Percentiles rank a stretch among this genome's conserved stretches.
Evolutionary conservation across 2,888 invertebrate species (phyloP).

Genomic region (Pediacus dermestoides): DNA sequence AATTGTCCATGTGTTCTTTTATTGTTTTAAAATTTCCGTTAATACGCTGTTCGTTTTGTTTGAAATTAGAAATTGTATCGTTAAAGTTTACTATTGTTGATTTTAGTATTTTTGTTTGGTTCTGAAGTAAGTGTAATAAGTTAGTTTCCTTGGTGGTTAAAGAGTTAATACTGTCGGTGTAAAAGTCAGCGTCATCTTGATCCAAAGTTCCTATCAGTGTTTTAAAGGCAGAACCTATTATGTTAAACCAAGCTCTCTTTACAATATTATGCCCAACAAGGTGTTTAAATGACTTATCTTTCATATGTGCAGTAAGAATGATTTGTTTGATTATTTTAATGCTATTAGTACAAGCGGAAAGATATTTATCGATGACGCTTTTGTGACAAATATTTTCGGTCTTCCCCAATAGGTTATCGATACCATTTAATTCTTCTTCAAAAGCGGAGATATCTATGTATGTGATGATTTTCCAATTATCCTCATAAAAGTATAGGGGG

Average conservation of each 20-base stretch:
- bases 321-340: slow-evolving; percentile 8
- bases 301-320: slow-evolving; percentile 7
- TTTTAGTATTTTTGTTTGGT: slow-evolving; percentile 12
- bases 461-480: slow-evolving; percentile 16
- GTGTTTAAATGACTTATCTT: slow-evolving; percentile 8
- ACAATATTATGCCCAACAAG: slow-evolving; percentile 3
- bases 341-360: slow-evolving; percentile 6
- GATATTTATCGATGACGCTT: neutral
- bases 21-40: slow-evolving; percentile 17
- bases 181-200: slow-evolving; percentile 21
- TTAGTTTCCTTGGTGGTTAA: slow-evolving; percentile 11
- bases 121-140: slow-evolving; percentile 7
- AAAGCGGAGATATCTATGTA: slow-evolving; percentile 13
- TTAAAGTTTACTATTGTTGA: slow-evolving; percentile 19
- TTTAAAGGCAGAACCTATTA: slow-evolving; percentile 17
- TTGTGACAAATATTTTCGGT: slow-evolving; percentile 11
- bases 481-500: slow-evolving; percentile 9
- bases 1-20: slow-evolving; percentile 6
- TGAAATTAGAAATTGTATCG: slow-evolving; percentile 17
- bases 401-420: slow-evolving; percentile 11
- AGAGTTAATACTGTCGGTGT: slow-evolving; percentile 18
- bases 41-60: slow-evolving; percentile 15
- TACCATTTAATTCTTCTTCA: slow-evolving; percentile 11
- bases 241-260: slow-evolving; percentile 16
- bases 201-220: slow-evolving; percentile 20